These are phyloP conservation scores for Ophraella communa DNA, from an alignment of 2,888 invertebrate genomes.

Conservation along the genomic window DNA sequence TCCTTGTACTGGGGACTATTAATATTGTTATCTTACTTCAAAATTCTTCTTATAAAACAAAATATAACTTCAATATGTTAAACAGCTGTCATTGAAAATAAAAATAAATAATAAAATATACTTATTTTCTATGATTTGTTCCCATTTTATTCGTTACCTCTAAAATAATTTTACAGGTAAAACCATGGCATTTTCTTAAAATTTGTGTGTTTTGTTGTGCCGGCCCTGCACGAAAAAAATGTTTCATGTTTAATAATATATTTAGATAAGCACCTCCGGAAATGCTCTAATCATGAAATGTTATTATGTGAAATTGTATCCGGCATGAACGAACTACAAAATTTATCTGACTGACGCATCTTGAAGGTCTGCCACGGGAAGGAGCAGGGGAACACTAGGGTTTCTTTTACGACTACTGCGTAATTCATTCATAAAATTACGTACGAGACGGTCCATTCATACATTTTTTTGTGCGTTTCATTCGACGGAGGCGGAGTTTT, in stretches of 20 bases:
- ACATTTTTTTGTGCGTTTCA: background rate
- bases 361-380: background rate
- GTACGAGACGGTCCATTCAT: background rate
- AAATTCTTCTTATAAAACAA: too few species aligned
- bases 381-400: background rate
- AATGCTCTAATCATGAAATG: conserved; percentile 35
- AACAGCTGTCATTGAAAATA: too few species aligned
- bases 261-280: conserved; percentile 37
- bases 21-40: too few species aligned
- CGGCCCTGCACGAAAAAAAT: background rate
- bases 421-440: background rate
- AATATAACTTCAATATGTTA: too few species aligned
- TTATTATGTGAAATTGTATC: conserved; percentile 35
- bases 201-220: too few species aligned
- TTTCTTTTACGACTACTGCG: conserved; percentile 1
- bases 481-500: background rate
- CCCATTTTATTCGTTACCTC: too few species aligned
- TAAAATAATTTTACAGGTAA: too few species aligned
- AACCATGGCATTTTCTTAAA: too few species aligned
- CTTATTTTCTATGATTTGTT: too few species aligned
- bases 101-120: too few species aligned
- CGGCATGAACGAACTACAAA: conserved; percentile 16
- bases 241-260: conserved; percentile 26
- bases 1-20: too few species aligned
- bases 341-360: conserved; percentile 16